A percentile compares a stretch with the other conserved stretches of the same genome.
phyloP scores from a whole-genome alignment of 2,888 invertebrate genomes.

The Chymomyza fuscimana region DNA sequence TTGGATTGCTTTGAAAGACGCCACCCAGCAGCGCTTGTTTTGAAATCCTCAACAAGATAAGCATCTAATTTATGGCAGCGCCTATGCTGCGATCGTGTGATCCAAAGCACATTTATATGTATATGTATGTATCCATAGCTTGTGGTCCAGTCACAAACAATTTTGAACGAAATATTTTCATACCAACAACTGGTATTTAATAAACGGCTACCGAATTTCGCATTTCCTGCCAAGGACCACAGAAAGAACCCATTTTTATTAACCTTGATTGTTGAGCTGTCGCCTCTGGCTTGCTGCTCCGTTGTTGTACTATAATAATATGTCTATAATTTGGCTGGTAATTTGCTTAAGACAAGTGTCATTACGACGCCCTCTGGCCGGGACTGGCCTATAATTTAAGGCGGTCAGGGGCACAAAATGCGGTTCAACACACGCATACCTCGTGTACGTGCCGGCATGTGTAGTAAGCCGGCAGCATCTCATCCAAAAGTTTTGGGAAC shows the following conservation, averaged over 20 bases:
- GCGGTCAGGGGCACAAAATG: constrained; percentile 12
- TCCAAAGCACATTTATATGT: background rate
- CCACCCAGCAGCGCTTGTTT: constrained; percentile 55
- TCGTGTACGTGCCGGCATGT: constrained; percentile 63
- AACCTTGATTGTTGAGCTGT: background rate
- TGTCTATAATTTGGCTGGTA: constrained; percentile 65
- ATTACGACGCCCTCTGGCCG: constrained; percentile 51
- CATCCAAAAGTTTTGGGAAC: background rate
- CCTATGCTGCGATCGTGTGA: constrained; percentile 51
- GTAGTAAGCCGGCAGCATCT: background rate
- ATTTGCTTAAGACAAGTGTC: constrained; percentile 64
- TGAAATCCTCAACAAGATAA: constrained; percentile 49
- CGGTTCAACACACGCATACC: background rate
- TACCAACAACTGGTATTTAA: constrained; percentile 45
- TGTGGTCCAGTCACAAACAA: background rate
- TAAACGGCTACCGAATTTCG: constrained; percentile 73
- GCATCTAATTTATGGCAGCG: constrained; percentile 71
- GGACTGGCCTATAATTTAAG: constrained; percentile 44
- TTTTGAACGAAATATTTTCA: constrained; percentile 27
- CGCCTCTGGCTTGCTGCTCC: constrained; percentile 10
- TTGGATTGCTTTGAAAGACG: constrained; percentile 45
- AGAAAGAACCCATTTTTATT: background rate
- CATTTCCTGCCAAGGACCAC: constrained; percentile 60
- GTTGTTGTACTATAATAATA: constrained; percentile 5
- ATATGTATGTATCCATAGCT: background rate